Evolutionary conservation across 2,888 invertebrate genomes (phyloP).

Genomic region (Chloroclystis v-ata): DNA sequence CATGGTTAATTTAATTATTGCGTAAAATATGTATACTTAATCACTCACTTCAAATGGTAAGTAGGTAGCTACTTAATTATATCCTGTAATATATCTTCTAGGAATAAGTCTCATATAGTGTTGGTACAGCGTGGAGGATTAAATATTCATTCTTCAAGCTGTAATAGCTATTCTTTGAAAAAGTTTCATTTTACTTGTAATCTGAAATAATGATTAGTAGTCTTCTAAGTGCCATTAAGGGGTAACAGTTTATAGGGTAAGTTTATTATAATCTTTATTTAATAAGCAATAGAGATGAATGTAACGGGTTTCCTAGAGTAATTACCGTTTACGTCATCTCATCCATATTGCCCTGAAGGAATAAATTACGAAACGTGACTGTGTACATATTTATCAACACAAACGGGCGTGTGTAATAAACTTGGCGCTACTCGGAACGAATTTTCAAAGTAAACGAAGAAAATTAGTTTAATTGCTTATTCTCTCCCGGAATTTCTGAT

Average conservation of each 20-base stretch:
- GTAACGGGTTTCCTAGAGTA: background rate
- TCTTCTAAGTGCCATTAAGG: background rate
- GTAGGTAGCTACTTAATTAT: too few species aligned
- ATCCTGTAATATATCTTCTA: too few species aligned
- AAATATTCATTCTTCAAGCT: too few species aligned
- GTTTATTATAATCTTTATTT: background rate
- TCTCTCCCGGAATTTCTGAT: background rate
- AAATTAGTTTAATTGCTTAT: slow-evolving; percentile 3
- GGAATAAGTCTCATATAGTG: too few species aligned
- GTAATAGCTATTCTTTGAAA: too few species aligned
- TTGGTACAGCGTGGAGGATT: too few species aligned
- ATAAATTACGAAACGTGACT: slow-evolving; percentile 1
- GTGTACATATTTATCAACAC: slow-evolving; percentile 1
- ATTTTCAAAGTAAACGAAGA: slow-evolving; percentile 7
- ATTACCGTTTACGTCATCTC: background rate
- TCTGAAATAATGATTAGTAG: background rate
- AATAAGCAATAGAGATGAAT: background rate
- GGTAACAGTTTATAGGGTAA: background rate
- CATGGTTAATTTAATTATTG: too few species aligned
- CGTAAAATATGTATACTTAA: too few species aligned
- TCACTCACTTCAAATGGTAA: too few species aligned
- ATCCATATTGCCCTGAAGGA: slow-evolving; percentile 1
- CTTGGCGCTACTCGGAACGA: slow-evolving; percentile 4
- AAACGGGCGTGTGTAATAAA: slow-evolving; percentile 4
- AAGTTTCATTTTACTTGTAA: too few species aligned